Base-by-base conservation (phyloP, 2,888 invertebrate genomes). In the Octonoba sinensis region DNA sequence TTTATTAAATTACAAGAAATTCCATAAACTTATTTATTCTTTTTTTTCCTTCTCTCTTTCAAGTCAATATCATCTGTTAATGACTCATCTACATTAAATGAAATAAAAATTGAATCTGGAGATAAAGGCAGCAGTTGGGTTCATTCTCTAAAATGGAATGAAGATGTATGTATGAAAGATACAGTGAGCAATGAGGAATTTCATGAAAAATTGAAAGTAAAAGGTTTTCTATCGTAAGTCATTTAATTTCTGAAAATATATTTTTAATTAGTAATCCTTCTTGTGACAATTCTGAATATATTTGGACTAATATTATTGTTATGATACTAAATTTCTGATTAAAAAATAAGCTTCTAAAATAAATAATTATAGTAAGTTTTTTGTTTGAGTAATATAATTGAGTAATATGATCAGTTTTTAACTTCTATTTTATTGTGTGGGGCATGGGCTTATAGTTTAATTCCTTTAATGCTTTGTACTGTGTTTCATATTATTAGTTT, bases 111-210 rank as follows among this genome's bases (percentile, higher is more conserved):
- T 36, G 36, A 36, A 36, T 56, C 67, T 47, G 22, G 13, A 16
- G 64, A n/a, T 47, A 78, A 71, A 66, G 77, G 77, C 6, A 78
- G 77, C 59, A 78, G 20, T 36, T 78, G 77, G 77, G 22, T 78
- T 27, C 77, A 78, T 12, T 65, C 71, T 57, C 47, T 78, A 13
- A 44, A 65, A 24, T 54, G 46, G 64, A 16, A 22, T 44, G 46
- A 62, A 16, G 8, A 44, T 44, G 11, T 44, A 3, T 6, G 24
- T 16, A 3, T 24, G 49, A 71, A 46, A 20, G 22, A 22, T 18
- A 36, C 20, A 6, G 36, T 20, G 13, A 46, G 22, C 22, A 36
- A 27, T 27, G 15, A 20, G 36, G 44, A 64, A 76, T 44, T 16
- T n/a, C 1, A 20, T 56, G n/a, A n/a, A 27, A 71, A 44, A 36